Base-by-base conservation (phyloP, 2,113 vertebrate species). In the Microcebus murinus region DNA sequence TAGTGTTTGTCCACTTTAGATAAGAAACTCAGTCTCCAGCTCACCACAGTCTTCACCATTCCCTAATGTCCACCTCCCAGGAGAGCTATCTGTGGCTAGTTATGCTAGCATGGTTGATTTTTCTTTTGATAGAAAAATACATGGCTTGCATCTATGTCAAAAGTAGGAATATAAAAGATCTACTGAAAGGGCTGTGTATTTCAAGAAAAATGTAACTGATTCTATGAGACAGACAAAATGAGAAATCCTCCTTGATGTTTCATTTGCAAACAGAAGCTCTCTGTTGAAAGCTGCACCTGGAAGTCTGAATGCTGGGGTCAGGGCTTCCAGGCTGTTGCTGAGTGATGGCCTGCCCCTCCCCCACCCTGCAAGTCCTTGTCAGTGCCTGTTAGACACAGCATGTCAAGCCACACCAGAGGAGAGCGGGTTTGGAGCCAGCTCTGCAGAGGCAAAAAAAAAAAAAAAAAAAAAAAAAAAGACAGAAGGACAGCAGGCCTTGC, bases 351-450 rank as follows among this genome's bases (percentile, higher is more conserved):
- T 6, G 4, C 12, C 42, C 77, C 20, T 79, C 73, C 76, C 20
- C n/a, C 17, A 34, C 36, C 29, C 7, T 7, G 20, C 17, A 25
- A 77, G 88, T 50, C 48, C 9, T 0, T n/a, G 91, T 96, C 89
- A 96, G 36, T 93, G 39, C 31, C 27, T 17, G 10, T 94, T 94
- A 96, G 88, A 93, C 82, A 87, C 50, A 65, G 95, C n/a, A 12
- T 21, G 39, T 90, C 97, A 93, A 48, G 79, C 82, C 18, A 17
- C 71, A 74, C 71, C 88, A 94, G 81, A 96, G 80, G 93, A 96
- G 96, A 80, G 88, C 88, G 52, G 7, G 14, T 63, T 86, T 90
- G 80, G 79, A 95, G 94, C 90, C 92, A 96, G 90, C 79, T 91
- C 71, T 91, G 31, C 68, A n/a, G 81, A 93, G 65, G 3, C 2